Conservation (phyloP, 1,140 invertebrate genomes). For the Potamilus streckersoni region DNA sequence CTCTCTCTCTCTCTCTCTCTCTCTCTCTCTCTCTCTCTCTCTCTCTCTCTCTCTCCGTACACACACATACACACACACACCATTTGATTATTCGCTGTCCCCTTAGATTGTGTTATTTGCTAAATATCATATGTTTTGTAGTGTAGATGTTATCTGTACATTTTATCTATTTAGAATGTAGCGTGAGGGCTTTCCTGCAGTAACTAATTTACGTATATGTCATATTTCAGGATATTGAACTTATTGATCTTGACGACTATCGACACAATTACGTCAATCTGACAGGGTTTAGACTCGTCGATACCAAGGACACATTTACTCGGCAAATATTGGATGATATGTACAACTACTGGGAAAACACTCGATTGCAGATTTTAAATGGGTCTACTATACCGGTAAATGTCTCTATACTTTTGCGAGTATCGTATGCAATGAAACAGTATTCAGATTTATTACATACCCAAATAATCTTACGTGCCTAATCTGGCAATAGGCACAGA, state of each 20-base stretch:
- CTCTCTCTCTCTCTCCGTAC: too few relatives aligned
- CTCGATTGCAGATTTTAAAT: constrained; percentile 56
- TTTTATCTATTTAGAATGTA: neutral
- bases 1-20: too few relatives aligned
- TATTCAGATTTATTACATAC: too few relatives aligned
- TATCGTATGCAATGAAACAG: too few relatives aligned
- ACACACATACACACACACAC: too few relatives aligned
- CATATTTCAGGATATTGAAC: constrained; percentile 60
- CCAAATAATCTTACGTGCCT: too few relatives aligned
- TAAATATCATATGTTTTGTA: too few relatives aligned
- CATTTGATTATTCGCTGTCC: too few relatives aligned
- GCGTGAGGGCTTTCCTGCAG: neutral
- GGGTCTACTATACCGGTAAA: constrained; percentile 48
- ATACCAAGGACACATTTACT: constrained; percentile 46
- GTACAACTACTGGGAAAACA: constrained; percentile 59
- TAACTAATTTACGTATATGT: neutral
- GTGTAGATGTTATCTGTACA: neutral
- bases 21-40: too few relatives aligned
- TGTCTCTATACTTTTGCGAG: neutral
- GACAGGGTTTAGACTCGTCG: constrained; percentile 64
- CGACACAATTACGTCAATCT: constrained; percentile 65
- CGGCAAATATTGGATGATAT: constrained; percentile 53
- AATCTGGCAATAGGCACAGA: neutral
- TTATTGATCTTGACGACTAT: constrained; percentile 63
- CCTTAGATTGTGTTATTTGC: too few relatives aligned